A percentile compares a stretch with the other conserved stretches of the same genome.
phyloP scores from a whole-genome alignment of 1,140 invertebrate species.

The Melanaphis sacchari region DNA sequence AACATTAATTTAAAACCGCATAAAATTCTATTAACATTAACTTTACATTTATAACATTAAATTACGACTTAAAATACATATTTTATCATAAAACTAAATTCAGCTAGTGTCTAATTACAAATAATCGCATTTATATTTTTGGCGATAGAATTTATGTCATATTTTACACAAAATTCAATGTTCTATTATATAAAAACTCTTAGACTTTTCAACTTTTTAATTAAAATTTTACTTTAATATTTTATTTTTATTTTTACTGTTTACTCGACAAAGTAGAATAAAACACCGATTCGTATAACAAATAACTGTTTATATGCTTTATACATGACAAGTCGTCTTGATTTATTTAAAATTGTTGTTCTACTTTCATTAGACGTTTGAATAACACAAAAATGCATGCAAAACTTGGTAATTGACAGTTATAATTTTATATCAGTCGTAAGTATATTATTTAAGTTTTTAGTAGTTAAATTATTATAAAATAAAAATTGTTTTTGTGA shows the following conservation, averaged over 20 bases:
- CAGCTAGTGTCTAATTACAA: neutral
- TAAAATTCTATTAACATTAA: neutral
- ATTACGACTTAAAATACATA: neutral
- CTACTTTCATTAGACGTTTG: neutral
- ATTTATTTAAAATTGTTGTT: slow-evolving; percentile 13
- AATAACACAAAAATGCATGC: neutral
- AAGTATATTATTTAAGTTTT: neutral
- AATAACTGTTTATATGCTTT: neutral
- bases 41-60: neutral
- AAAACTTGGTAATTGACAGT: neutral
- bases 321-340: slow-evolving; percentile 12
- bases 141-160: neutral
- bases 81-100: neutral
- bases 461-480: neutral
- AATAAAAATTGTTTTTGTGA: no score
- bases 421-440: neutral
- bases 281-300: neutral
- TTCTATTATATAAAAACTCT: neutral
- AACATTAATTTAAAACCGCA: neutral
- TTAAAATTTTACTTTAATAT: neutral
- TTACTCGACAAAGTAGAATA: neutral
- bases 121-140: neutral
- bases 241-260: neutral
- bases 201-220: neutral
- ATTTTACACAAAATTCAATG: neutral